Base-by-base conservation (phyloP, 1,140 invertebrate genomes). In the Ditylenchus dipsaci region DNA sequence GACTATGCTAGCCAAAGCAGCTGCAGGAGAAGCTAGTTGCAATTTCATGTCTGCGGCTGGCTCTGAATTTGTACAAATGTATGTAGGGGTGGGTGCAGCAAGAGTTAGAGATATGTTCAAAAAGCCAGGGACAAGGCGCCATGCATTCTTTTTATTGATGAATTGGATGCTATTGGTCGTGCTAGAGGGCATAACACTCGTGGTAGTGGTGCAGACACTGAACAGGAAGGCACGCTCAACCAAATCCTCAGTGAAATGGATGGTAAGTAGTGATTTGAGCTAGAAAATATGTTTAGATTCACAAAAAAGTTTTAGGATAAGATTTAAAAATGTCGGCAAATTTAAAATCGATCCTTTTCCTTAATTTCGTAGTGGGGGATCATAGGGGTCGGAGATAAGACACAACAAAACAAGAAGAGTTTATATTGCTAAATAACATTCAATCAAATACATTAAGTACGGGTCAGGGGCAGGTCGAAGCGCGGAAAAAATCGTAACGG, bases 161-260 rank as follows among this genome's bases (percentile, higher is more conserved):
- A 98, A 88, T 97, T 99, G 78, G 95, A 98, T 86, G 95, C 95
- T 3, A 93, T 98, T 43, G 95, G 95, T 59, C 87, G 94, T 68
- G 97, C 98, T 83, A 87, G 95, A 83, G 90, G 91, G n/a, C 91
- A 93, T 38, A 3, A 38, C 1, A 87, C 91, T 74, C 93, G 88
- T 82, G 93, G 88, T 83, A 91, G 97, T 86, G 93, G 93, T 13
- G 94, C 94, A 1, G 92, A 97, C 84, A 95, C 91, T 5, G 95
- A 99, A 84, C 93, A 97, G 86, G 95, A 98, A 85, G 98, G 97
- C 76, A 99, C 95, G 0, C 86, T 99, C 1, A 98, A 98, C 87
- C 95, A 99, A 84, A 87, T 99, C 56, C 85, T 98, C 3, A 95
- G 97, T 3, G 95, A 99, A 87, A 97, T 99, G 95, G 95, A 99